phyloP scores from a whole-genome alignment of 2,113 vertebrate genomes.

The Eublepharis macularius region DNA sequence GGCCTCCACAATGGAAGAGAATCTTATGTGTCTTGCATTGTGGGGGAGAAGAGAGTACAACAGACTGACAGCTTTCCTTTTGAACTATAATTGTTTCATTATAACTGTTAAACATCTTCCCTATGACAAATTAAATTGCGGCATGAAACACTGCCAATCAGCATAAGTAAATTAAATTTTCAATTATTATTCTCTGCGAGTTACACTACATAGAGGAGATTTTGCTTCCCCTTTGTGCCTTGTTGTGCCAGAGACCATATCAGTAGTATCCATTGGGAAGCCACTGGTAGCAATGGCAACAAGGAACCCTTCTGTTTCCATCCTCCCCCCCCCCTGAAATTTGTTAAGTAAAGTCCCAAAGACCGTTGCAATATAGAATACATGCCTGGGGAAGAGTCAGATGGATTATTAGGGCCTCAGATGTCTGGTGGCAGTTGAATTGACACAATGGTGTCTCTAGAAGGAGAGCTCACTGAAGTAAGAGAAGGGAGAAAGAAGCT shows the following conservation, averaged over 20 bases:
- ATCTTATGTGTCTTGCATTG: conserved; percentile 8
- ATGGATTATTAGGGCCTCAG: background rate
- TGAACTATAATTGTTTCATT: conserved; percentile 36
- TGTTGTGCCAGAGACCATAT: background rate
- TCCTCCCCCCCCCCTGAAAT: background rate
- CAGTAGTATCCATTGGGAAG: accelerated
- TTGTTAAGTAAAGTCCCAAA: background rate
- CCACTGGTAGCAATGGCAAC: background rate
- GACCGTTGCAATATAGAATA: background rate
- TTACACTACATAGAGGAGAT: background rate
- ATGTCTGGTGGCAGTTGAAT: background rate
- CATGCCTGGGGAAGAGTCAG: background rate
- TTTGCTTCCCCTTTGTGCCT: conserved; percentile 11
- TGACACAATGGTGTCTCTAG: background rate
- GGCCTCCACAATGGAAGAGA: conserved; percentile 18
- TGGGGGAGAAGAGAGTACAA: background rate
- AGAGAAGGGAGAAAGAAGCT: background rate
- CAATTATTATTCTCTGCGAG: conserved; percentile 8
- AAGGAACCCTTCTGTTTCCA: accelerated
- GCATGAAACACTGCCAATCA: conserved; percentile 22
- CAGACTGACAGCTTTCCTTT: conserved; percentile 17
- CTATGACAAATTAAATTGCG: conserved; percentile 37
- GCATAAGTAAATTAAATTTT: conserved; percentile 37
- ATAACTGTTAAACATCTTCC: conserved; percentile 30
- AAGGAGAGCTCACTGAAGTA: background rate